Evolutionary conservation across 2,888 invertebrate species (phyloP).

Genomic region (Uloborus plumipes): DNA sequence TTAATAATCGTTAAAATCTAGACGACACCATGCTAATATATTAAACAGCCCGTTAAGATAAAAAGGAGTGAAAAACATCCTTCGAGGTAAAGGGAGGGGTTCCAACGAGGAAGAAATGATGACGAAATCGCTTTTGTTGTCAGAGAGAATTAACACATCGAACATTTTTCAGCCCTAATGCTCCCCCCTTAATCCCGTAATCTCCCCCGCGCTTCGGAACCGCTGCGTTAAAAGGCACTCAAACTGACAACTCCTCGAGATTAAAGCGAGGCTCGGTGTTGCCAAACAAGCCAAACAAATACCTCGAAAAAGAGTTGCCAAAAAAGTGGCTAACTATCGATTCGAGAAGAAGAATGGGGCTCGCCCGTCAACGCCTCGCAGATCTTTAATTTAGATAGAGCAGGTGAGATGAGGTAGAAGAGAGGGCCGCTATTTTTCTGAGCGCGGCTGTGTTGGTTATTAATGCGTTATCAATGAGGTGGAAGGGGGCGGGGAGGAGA

Average conservation of each 20-base stretch:
- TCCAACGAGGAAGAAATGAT: too few relatives aligned
- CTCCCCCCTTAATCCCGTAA: conserved; percentile 40
- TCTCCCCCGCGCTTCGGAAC: conserved; percentile 47
- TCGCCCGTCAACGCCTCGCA: conserved; percentile 4
- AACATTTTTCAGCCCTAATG: conserved; percentile 20
- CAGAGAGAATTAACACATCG: background rate
- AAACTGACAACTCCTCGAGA: conserved; percentile 39
- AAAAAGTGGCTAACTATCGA: conserved; percentile 24
- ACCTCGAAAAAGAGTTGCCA: background rate
- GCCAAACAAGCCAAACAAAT: background rate
- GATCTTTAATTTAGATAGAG: conserved; percentile 63
- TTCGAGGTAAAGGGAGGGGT: too few relatives aligned
- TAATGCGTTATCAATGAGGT: conserved; percentile 49
- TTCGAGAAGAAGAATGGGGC: conserved; percentile 29
- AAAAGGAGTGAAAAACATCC: too few relatives aligned
- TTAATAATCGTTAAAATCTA: too few relatives aligned
- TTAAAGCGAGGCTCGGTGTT: conserved; percentile 1
- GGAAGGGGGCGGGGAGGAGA: conserved; percentile 27
- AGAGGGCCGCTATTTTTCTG: too few relatives aligned
- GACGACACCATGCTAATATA: too few relatives aligned
- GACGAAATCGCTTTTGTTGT: conserved; percentile 3
- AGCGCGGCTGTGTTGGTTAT: conserved; percentile 11
- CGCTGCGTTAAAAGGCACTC: conserved; percentile 19
- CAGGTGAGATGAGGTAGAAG: conserved; percentile 20
- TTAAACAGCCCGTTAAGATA: too few relatives aligned